These are phyloP conservation scores for Myotis findleyi DNA, from an alignment of 2,797 vertebrate species.

Conservation along the genomic window DNA sequence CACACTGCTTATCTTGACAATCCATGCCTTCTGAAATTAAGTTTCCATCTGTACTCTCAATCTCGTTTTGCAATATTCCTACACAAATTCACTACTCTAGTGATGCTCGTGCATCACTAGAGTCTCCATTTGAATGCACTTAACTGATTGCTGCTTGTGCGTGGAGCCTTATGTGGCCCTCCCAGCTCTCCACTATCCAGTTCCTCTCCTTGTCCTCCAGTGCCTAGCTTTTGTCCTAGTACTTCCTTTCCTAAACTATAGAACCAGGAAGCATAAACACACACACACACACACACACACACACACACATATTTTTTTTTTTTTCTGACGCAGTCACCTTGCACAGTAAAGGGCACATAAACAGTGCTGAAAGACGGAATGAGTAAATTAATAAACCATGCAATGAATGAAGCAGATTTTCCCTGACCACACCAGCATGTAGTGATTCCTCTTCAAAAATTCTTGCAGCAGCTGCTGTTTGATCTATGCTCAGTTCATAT, in stretches of 20 bases:
- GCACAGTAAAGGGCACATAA: neutral
- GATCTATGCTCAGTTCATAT: neutral
- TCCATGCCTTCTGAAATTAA: neutral
- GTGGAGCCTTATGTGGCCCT: accelerated
- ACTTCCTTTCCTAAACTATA: neutral
- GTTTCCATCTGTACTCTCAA: neutral
- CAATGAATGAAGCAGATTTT: neutral
- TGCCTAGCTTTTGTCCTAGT: neutral
- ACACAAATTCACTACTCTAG: neutral
- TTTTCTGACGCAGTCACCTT: neutral
- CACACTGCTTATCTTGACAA: neutral
- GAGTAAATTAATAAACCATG: neutral
- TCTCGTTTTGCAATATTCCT: neutral
- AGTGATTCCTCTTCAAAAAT: neutral
- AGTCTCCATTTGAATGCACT: neutral
- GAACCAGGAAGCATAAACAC: neutral
- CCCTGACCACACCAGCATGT: neutral
- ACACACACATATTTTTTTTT: neutral
- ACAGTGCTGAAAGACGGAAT: neutral
- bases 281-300: too few relatives aligned
- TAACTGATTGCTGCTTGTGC: neutral
- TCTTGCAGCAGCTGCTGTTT: neutral
- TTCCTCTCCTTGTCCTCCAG: neutral
- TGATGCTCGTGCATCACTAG: neutral
- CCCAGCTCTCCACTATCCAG: neutral